A percentile compares a stretch with the other conserved stretches of the same genome.
These are phyloP conservation scores for Vanessa tameamea DNA, from an alignment of 1,140 invertebrate species.

Conservation along the genomic window DNA sequence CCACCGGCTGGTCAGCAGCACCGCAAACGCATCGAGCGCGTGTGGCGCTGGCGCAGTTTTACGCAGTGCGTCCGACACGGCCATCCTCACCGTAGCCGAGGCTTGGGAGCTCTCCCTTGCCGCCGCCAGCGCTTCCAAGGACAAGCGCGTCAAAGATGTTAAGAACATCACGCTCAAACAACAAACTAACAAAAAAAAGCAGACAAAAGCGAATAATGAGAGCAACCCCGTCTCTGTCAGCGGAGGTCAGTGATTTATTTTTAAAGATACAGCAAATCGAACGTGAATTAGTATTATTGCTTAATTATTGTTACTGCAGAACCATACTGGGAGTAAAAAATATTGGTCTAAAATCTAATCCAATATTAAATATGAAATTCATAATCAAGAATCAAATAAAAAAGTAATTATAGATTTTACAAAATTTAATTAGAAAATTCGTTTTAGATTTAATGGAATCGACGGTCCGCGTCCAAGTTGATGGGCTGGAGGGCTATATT, in stretches of 20 bases:
- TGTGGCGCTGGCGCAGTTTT: constrained; percentile 44
- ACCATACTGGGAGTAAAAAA: too few relatives aligned
- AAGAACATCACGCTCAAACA: constrained; percentile 82
- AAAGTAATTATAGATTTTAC: neutral
- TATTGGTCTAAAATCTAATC: too few relatives aligned
- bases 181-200: constrained; percentile 64
- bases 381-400: neutral
- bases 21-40: constrained; percentile 25
- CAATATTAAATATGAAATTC: neutral
- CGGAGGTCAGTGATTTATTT: constrained; percentile 47
- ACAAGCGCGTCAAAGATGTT: constrained; percentile 90
- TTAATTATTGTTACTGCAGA: too few relatives aligned
- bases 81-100: constrained; percentile 70
- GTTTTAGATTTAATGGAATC: constrained; percentile 40
- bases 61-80: constrained; percentile 66
- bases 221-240: constrained; percentile 43
- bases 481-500: constrained; percentile 71
- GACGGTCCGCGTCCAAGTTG: constrained; percentile 65
- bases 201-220: constrained; percentile 55
- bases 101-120: constrained; percentile 85
- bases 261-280: too few relatives aligned
- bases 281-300: too few relatives aligned
- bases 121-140: constrained; percentile 90
- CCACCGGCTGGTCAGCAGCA: constrained; percentile 40
- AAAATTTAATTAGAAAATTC: neutral